phyloP scores from a whole-genome alignment of 2,888 invertebrate genomes.

The Watsonalla cultraria region DNA sequence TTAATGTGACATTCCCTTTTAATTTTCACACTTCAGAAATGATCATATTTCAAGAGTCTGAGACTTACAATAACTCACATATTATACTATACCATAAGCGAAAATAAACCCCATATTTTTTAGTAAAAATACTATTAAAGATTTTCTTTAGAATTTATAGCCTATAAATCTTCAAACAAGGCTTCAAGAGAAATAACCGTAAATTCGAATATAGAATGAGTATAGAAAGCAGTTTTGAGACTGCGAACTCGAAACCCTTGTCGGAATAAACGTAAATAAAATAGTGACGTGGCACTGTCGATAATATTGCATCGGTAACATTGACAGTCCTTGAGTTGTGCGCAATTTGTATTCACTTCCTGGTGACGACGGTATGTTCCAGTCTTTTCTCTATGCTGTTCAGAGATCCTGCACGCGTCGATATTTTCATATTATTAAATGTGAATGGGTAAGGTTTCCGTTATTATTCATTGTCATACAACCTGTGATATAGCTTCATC shows the following conservation, averaged over 20 bases:
- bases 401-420: neutral
- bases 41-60: too few species aligned
- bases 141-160: neutral
- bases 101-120: too few species aligned
- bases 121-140: neutral
- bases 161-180: neutral
- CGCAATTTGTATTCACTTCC: constrained; percentile 69
- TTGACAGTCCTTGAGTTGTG: constrained; percentile 60
- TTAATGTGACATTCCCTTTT: too few species aligned
- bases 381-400: constrained; percentile 41
- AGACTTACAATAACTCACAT: too few species aligned
- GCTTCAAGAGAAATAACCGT: neutral
- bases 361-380: constrained; percentile 40
- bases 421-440: neutral
- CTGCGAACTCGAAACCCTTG: neutral
- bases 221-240: neutral
- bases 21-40: too few species aligned
- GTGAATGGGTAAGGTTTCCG: too few species aligned
- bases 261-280: neutral
- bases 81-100: too few species aligned
- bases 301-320: constrained; percentile 20
- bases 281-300: neutral
- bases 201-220: neutral
- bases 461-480: too few species aligned
- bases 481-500: too few species aligned